These are phyloP conservation scores for Rhinopomastus cyanomelas DNA, from an alignment of 2,113 vertebrate species.

Conservation along the genomic window DNA sequence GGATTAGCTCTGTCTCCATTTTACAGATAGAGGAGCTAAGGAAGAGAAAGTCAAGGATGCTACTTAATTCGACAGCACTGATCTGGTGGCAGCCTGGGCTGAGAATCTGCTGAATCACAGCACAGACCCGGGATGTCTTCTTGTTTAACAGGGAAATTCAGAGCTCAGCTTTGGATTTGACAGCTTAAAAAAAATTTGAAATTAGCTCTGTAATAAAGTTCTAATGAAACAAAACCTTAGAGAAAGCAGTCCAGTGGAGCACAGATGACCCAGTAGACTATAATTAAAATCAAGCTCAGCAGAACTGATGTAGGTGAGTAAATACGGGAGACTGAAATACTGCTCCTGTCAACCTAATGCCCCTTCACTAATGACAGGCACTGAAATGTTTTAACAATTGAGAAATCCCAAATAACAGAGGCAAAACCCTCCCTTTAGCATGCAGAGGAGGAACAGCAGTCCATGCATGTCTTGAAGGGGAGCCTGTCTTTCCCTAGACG, in stretches of 20 bases:
- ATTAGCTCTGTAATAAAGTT: not conserved
- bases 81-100: slow-evolving; percentile 31
- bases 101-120: slow-evolving; percentile 55
- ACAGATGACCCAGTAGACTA: not conserved
- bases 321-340: not conserved
- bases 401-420: slow-evolving; percentile 36
- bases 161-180: not conserved
- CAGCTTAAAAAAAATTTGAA: not conserved
- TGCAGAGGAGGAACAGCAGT: not conserved
- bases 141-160: not conserved
- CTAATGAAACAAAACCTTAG: slow-evolving; percentile 34
- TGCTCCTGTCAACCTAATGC: not conserved
- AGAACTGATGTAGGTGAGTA: slow-evolving; percentile 14
- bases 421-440: not conserved
- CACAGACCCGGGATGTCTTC: not conserved
- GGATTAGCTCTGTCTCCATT: slow-evolving; percentile 28
- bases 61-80: slow-evolving; percentile 17
- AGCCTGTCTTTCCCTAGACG: not conserved
- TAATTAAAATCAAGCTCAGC: slow-evolving; percentile 32
- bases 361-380: not conserved
- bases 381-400: not conserved
- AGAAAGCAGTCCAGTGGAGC: not conserved
- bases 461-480: not conserved
- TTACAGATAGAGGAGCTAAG: not conserved
- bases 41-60: slow-evolving; percentile 30